Evolutionary conservation across 2,797 vertebrate species (phyloP).

Genomic region (Lepidocolaptes lacrymiger): DNA sequence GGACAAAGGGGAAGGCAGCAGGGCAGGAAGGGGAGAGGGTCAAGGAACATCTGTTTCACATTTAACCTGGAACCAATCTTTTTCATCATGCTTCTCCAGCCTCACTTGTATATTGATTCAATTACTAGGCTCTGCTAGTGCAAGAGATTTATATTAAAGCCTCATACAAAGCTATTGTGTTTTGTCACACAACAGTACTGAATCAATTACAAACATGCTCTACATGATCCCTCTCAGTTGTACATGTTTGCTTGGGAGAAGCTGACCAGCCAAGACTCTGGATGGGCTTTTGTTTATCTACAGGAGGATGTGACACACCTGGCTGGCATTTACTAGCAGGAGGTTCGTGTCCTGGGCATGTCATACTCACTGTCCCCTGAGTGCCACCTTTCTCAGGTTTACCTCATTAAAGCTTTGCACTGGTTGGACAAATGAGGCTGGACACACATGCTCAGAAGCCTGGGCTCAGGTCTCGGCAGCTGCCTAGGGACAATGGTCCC

Average conservation of each 20-base stretch:
- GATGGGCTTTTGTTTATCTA: not conserved
- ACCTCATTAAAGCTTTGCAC: not conserved
- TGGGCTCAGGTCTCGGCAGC: not conserved
- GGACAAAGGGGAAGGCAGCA: not conserved
- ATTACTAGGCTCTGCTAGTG: constrained; percentile 63
- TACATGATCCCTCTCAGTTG: not conserved
- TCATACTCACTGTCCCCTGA: not conserved
- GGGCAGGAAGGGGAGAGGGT: not conserved
- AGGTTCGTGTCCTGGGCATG: not conserved
- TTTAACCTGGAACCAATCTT: constrained; percentile 66
- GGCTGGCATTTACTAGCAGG: not conserved
- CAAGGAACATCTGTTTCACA: constrained; percentile 65
- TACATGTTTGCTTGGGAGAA: fast-evolving
- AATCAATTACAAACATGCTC: not conserved
- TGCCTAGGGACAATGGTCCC: not conserved
- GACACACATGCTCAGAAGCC: fast-evolving
- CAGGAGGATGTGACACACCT: not conserved
- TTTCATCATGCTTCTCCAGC: constrained; percentile 32
- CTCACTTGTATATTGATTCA: constrained; percentile 63
- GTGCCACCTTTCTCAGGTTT: not conserved
- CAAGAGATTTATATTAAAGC: constrained; percentile 62
- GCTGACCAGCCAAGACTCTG: fast-evolving
- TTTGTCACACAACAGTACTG: constrained; percentile 56
- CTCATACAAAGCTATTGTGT: constrained; percentile 46
- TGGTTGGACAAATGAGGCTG: fast-evolving